phyloP scores from a whole-genome alignment of 2,113 vertebrate species.

The Isichthys henryi region DNA sequence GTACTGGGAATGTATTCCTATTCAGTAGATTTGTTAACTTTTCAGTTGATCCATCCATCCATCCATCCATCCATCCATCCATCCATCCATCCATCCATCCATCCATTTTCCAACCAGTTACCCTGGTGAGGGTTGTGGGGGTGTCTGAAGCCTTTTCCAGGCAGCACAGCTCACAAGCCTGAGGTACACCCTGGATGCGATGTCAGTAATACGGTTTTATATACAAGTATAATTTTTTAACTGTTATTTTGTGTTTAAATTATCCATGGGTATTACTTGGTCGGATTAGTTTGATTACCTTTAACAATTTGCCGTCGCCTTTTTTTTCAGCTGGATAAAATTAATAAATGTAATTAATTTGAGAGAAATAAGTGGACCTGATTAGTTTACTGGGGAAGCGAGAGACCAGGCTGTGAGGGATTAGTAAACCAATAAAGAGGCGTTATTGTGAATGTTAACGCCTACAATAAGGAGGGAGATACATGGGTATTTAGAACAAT shows the following conservation, averaged over 20 bases:
- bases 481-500: slow-evolving; percentile 22
- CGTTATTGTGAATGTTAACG: slow-evolving; percentile 40
- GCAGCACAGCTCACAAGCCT: not conserved
- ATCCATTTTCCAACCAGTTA: not conserved
- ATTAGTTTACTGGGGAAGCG: slow-evolving; percentile 32
- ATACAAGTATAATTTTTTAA: not conserved
- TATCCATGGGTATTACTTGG: slow-evolving; percentile 4
- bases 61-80: not conserved
- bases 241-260: not conserved
- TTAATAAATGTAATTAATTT: slow-evolving; percentile 35
- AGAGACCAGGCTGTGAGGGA: slow-evolving; percentile 29
- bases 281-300: slow-evolving; percentile 15
- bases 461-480: slow-evolving; percentile 25
- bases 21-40: not conserved
- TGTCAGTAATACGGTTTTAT: not conserved
- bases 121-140: not conserved
- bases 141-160: not conserved
- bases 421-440: slow-evolving; percentile 39
- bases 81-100: not conserved
- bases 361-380: slow-evolving; percentile 31
- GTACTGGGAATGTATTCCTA: not conserved
- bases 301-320: slow-evolving; percentile 20
- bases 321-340: slow-evolving; percentile 18
- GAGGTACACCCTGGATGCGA: not conserved
- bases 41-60: not conserved